Conservation (phyloP, 2,113 vertebrate species). For the Elephas maximus region DNA sequence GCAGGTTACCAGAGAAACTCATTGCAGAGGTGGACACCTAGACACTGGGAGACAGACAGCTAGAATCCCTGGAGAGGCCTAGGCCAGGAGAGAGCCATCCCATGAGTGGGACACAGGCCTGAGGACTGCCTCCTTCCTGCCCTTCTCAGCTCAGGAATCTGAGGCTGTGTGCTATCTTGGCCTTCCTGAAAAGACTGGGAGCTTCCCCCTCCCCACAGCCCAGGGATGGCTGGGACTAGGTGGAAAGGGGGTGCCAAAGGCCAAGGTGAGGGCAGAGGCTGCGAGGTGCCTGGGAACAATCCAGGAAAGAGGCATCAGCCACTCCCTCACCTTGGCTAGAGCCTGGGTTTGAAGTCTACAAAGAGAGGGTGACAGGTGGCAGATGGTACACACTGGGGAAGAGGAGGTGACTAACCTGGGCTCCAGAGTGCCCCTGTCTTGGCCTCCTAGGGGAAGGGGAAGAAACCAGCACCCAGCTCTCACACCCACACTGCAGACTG, state of each 20-base stretch:
- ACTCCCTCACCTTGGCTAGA: conserved; percentile 77
- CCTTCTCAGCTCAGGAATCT: background rate
- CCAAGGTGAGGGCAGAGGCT: conserved; percentile 73
- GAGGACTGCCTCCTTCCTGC: background rate
- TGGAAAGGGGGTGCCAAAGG: background rate
- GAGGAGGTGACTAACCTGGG: conserved; percentile 74
- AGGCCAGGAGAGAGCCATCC: background rate
- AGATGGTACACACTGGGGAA: conserved; percentile 83
- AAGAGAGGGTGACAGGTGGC: conserved; percentile 84
- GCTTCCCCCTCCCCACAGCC: background rate
- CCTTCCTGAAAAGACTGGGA: background rate
- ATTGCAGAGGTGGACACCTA: background rate
- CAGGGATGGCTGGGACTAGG: background rate
- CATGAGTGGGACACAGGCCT: background rate
- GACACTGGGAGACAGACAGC: background rate
- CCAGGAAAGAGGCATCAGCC: conserved; percentile 74
- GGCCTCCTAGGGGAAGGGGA: conserved; percentile 50
- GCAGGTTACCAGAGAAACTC: background rate
- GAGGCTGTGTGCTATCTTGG: background rate
- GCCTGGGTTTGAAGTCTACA: conserved; percentile 81
- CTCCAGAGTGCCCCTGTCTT: conserved; percentile 72
- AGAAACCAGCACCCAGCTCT: conserved; percentile 54
- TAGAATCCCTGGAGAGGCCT: background rate
- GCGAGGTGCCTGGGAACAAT: conserved; percentile 75
- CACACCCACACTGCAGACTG: conserved; percentile 45